Percentiles rank a stretch among this genome's conserved stretches.
Evolutionary conservation across 2,113 vertebrate genomes (phyloP).

Genomic region (Clarias batrachus): DNA sequence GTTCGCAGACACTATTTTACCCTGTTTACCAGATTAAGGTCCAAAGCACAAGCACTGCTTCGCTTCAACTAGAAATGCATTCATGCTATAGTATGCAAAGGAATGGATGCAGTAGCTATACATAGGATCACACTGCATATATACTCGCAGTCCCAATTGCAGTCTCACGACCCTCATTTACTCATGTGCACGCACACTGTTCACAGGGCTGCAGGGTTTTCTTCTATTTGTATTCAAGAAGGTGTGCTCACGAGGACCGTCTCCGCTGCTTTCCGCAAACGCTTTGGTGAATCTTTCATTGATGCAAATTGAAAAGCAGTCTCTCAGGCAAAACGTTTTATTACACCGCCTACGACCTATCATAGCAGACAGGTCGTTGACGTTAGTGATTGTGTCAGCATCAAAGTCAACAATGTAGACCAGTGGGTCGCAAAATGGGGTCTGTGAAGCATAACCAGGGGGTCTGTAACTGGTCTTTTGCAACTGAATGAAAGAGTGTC

Average conservation of each 20-base stretch:
- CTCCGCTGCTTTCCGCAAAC: too few species aligned
- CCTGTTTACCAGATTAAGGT: neutral
- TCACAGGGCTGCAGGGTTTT: too few species aligned
- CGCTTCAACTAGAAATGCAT: neutral
- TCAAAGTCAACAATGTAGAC: conserved; percentile 7
- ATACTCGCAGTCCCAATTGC: neutral
- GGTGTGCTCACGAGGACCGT: neutral
- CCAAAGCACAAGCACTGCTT: neutral
- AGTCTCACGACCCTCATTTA: neutral
- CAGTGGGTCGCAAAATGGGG: neutral
- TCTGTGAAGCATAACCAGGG: neutral
- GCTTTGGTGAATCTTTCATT: neutral
- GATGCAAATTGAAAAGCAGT: neutral
- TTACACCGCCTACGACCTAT: neutral
- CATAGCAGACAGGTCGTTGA: neutral
- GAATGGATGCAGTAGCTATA: neutral
- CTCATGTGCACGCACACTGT: too few species aligned
- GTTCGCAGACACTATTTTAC: neutral
- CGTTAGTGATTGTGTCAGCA: neutral
- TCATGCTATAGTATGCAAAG: neutral
- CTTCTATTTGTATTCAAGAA: neutral
- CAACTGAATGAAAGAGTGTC: neutral
- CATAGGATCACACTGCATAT: neutral
- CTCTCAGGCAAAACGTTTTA: neutral
- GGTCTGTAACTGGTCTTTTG: neutral